Percentiles rank a stretch among this genome's conserved stretches.
phyloP scores from a whole-genome alignment of 2,113 vertebrate species.

The Spea multiplicata region DNA sequence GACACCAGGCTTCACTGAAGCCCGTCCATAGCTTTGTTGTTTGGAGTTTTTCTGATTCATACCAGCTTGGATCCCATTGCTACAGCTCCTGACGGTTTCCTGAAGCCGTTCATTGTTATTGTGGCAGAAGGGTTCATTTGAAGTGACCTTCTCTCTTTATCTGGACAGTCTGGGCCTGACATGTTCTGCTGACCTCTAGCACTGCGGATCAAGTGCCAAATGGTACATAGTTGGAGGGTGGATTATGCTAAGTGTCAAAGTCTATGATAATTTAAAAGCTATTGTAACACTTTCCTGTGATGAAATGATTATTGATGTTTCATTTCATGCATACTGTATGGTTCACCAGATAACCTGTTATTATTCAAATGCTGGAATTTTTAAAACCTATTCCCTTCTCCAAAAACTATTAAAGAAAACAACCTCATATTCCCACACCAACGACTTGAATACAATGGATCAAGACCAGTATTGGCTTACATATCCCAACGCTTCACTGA shows the following conservation, averaged over 20 bases:
- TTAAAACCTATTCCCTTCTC: neutral
- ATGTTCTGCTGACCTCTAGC: slow-evolving; percentile 3
- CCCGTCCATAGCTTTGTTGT: slow-evolving; percentile 17
- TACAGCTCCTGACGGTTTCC: neutral
- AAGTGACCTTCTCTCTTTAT: slow-evolving; percentile 36
- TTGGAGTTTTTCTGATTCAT: slow-evolving; percentile 49
- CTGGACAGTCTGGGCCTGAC: slow-evolving; percentile 27
- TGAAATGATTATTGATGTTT: slow-evolving; percentile 23
- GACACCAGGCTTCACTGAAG: slow-evolving; percentile 55
- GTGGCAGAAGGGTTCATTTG: slow-evolving; percentile 29
- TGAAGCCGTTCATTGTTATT: neutral
- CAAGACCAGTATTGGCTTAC: too few relatives aligned
- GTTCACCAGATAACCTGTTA: neutral
- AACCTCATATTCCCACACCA: too few relatives aligned
- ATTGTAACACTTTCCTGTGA: slow-evolving; percentile 14
- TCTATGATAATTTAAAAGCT: neutral
- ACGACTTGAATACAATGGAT: too few relatives aligned
- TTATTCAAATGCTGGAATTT: neutral
- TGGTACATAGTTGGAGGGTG: neutral
- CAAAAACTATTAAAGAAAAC: neutral
- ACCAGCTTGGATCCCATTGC: slow-evolving; percentile 1
- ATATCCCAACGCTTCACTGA: too few relatives aligned
- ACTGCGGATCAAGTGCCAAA: slow-evolving; percentile 31
- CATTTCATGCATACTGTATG: neutral
- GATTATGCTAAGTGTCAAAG: neutral